A percentile compares a stretch with the other conserved stretches of the same genome.
Evolutionary conservation across 2,888 invertebrate species (phyloP).

Genomic region (Pheosia tremula): DNA sequence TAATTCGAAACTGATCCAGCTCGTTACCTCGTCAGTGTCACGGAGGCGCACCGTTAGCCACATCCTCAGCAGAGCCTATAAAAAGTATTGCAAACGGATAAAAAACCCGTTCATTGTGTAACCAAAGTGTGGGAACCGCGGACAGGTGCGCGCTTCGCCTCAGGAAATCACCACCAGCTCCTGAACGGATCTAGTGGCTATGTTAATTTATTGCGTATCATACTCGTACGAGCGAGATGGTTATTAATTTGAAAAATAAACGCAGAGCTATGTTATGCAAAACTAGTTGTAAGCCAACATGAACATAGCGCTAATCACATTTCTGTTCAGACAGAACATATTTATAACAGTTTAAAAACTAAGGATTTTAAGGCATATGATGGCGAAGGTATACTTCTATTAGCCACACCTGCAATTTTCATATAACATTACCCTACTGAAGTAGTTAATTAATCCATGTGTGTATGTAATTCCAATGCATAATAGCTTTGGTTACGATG

Average conservation of each 20-base stretch:
- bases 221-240: slow-evolving; percentile 10
- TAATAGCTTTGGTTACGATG: slow-evolving; percentile 5
- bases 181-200: slow-evolving; percentile 48
- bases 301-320: no score
- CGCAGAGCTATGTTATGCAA: background rate
- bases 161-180: slow-evolving; percentile 71
- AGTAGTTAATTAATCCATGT: background rate
- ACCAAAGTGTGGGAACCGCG: slow-evolving; percentile 69
- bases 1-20: slow-evolving; percentile 16
- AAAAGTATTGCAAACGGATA: slow-evolving; percentile 70
- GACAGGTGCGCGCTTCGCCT: slow-evolving; percentile 68
- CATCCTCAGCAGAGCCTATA: slow-evolving; percentile 59
- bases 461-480: background rate
- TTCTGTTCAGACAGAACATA: no score
- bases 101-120: slow-evolving; percentile 74
- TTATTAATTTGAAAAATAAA: slow-evolving; percentile 3
- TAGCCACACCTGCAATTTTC: no score
- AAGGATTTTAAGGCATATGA: no score
- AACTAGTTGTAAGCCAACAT: no score
- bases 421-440: no score
- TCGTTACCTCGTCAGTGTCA: slow-evolving; percentile 27
- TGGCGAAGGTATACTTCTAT: no score
- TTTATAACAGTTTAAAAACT: no score
- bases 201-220: slow-evolving; percentile 44
- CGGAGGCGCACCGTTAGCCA: slow-evolving; percentile 42